Evolutionary conservation across 2,113 vertebrate species (phyloP).

Genomic region (Channa argus): DNA sequence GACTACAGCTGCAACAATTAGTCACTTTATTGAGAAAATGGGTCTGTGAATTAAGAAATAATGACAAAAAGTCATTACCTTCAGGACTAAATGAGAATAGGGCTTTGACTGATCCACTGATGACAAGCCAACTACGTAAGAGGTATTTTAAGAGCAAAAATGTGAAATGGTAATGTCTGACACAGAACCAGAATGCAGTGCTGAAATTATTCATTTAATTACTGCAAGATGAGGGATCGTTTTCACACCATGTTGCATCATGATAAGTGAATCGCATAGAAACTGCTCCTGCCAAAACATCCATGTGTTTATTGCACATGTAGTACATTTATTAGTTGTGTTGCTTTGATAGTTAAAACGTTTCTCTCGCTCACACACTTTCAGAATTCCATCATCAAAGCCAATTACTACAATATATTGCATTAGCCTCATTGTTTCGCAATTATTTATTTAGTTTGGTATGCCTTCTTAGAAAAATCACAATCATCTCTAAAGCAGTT

Average conservation of each 20-base stretch:
- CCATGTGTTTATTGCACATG: constrained; percentile 1
- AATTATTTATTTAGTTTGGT: too few species aligned
- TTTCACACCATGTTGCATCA: constrained; percentile 21
- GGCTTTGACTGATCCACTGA: neutral
- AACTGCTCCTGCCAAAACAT: constrained; percentile 13
- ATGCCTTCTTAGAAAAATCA: too few species aligned
- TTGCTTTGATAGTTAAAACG: neutral
- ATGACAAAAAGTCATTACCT: neutral
- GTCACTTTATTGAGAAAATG: neutral
- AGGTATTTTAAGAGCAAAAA: neutral
- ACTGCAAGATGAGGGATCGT: neutral
- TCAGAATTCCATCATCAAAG: neutral
- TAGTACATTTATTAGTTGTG: neutral
- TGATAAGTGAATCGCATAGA: constrained; percentile 12
- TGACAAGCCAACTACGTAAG: neutral
- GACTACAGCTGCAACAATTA: neutral
- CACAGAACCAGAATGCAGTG: neutral
- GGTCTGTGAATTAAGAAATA: too few species aligned
- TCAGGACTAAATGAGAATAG: neutral
- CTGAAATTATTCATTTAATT: constrained; percentile 5
- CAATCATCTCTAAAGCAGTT: too few species aligned
- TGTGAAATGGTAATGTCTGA: neutral
- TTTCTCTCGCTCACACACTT: neutral
- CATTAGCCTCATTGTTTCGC: too few species aligned
- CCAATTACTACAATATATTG: neutral